These are phyloP conservation scores for Muscicapa striata DNA, from an alignment of 2,797 vertebrate genomes.

Conservation along the genomic window DNA sequence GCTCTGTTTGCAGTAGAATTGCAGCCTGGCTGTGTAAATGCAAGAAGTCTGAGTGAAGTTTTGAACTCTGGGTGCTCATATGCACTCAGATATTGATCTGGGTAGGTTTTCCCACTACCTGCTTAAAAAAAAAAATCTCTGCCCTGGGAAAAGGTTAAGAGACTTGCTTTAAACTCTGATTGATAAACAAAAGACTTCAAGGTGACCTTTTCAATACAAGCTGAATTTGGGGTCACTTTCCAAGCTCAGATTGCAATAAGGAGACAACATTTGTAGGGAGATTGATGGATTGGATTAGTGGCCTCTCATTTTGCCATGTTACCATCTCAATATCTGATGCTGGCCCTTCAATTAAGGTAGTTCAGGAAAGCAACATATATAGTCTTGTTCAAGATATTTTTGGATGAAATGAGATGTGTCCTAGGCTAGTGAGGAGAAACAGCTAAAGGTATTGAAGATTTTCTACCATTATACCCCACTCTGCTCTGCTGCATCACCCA, in stretches of 20 bases:
- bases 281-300: neutral
- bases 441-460: neutral
- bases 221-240: conserved; percentile 16
- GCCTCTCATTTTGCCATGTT: neutral
- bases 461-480: neutral
- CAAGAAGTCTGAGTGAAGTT: neutral
- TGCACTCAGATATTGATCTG: conserved; percentile 3
- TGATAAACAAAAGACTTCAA: conserved; percentile 47
- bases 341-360: neutral
- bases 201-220: conserved; percentile 32
- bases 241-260: neutral
- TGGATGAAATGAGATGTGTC: neutral
- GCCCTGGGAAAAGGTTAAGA: conserved; percentile 31
- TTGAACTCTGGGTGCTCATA: conserved; percentile 8
- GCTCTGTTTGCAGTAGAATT: neutral
- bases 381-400: neutral
- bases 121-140: conserved; percentile 32
- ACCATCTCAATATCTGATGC: neutral
- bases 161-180: conserved; percentile 36
- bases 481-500: neutral
- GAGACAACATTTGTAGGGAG: conserved; percentile 6
- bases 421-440: neutral
- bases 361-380: neutral
- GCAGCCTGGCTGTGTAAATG: neutral
- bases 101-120: neutral